Percentiles rank a stretch among this genome's conserved stretches.
Evolutionary conservation across 1,140 invertebrate species (phyloP).

Genomic region (Protaetia brevitarsis): DNA sequence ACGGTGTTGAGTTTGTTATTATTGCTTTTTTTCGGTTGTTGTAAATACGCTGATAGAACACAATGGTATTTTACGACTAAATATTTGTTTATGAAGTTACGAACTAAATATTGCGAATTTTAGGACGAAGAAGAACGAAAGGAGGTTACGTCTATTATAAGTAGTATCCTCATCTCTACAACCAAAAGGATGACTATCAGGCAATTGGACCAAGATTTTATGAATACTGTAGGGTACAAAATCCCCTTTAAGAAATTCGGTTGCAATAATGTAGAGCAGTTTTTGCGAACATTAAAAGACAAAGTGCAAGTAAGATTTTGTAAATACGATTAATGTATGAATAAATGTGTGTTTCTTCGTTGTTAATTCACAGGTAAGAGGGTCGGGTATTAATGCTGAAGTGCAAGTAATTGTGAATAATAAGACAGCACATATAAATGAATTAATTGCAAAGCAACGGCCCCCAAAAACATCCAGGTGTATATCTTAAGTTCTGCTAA

Average conservation of each 20-base stretch:
- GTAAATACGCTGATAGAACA: neutral
- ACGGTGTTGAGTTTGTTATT: no score
- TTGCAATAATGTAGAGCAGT: neutral
- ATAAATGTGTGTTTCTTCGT: no score
- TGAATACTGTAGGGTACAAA: neutral
- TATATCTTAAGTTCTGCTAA: no score
- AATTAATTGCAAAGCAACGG: slow-evolving; percentile 7
- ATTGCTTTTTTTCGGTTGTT: no score
- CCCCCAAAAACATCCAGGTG: neutral
- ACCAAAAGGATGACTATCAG: neutral
- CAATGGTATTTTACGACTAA: neutral
- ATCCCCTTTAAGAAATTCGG: neutral
- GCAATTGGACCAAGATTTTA: neutral
- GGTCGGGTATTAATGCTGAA: neutral
- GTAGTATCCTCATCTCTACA: neutral
- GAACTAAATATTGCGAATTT: neutral
- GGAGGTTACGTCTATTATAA: neutral
- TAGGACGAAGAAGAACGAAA: neutral
- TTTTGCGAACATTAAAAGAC: neutral
- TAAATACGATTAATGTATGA: no score
- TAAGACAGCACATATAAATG: slow-evolving; percentile 7
- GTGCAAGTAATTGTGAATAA: neutral
- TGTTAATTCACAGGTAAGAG: neutral
- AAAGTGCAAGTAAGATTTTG: slow-evolving; percentile 5
- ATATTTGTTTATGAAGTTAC: neutral